Base-by-base conservation (phyloP, 2,888 invertebrate genomes). In the Temnothorax rugatulus region DNA sequence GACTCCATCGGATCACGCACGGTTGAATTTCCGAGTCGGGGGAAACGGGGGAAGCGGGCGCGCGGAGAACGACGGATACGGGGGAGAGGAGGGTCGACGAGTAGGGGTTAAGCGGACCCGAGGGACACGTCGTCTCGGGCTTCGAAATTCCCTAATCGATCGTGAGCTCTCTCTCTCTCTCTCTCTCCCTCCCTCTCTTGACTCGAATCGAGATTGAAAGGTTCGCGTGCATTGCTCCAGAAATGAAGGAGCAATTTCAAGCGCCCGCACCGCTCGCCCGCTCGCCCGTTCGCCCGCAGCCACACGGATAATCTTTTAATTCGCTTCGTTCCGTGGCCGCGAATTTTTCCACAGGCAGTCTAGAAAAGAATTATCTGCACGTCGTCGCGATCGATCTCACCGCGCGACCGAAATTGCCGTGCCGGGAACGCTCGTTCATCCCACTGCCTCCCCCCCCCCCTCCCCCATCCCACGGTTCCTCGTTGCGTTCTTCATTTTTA, bases 71-170 rank as follows among this genome's bases (percentile, higher is more conserved):
- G 61, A 68, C 54, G 74, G 66, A 41, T 66, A 47, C 66, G 84
- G 47, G 38, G 41, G 29, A 44, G 25, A 50, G 50, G 69, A 69
- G 79, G 87, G 68, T 82, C 74, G 77, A 47, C 61, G 69, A 85
- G 89, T 86, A 84, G 91, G 87, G 90, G 85, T 89, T 94, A 94
- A 94, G 91, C 92, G 93, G 89, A 93, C 94, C 93, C 94, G 87
- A 88, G 94, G 93, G 94, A 94, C 90, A 88, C 87, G 87, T 86
- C 86, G 87, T 90, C 91, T 91, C 90, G 91, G 89, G 91, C 93
- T 91, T 92, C 92, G 91, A 92, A 92, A 91, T 93, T 92, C 92
- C 92, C 93, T 94, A 93, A 94, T 94, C 94, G 93, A 93, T 93
- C 92, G 89, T 88, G 89, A 89, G 86, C 86, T 90, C 77, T 77